These are phyloP conservation scores for Ostrea denselamellosa DNA, from an alignment of 1,140 invertebrate species.

Conservation along the genomic window DNA sequence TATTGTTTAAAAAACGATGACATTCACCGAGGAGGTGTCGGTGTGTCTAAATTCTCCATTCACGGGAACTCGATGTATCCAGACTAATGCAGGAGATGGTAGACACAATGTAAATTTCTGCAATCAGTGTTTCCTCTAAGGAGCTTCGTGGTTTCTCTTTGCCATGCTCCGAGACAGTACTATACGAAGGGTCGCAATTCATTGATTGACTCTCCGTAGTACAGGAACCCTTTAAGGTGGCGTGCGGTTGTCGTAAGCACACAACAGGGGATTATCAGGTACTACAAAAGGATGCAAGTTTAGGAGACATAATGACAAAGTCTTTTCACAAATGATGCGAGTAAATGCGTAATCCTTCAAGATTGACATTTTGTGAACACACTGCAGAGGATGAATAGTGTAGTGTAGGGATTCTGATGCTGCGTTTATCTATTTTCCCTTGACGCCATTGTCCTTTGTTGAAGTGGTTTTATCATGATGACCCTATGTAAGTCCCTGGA, in stretches of 20 bases:
- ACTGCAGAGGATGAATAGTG: not conserved
- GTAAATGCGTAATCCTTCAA: not conserved
- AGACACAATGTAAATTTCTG: not conserved
- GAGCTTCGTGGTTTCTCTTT: not conserved
- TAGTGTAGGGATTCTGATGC: not conserved
- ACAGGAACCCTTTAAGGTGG: not conserved
- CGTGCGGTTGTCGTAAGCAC: not conserved
- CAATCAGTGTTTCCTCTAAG: not conserved
- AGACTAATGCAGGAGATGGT: not conserved
- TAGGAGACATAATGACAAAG: not conserved
- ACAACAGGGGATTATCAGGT: not conserved
- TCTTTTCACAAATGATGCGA: not conserved
- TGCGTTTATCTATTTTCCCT: not conserved
- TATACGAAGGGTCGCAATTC: not conserved
- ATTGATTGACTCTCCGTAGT: slow-evolving; percentile 11
- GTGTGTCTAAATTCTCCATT: not conserved
- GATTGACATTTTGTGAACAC: not conserved
- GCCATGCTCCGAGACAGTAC: not conserved
- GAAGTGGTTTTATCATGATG: slow-evolving; percentile 1
- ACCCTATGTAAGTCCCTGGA: slow-evolving; percentile 50
- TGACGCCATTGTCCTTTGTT: not conserved
- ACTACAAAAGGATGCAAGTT: not conserved
- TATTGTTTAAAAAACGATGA: not conserved
- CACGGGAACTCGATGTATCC: not conserved
- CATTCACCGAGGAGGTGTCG: not conserved